A percentile compares a stretch with the other conserved stretches of the same genome.
Conservation (phyloP, 2,888 invertebrate genomes). For the Melinaea menophilus region DNA sequence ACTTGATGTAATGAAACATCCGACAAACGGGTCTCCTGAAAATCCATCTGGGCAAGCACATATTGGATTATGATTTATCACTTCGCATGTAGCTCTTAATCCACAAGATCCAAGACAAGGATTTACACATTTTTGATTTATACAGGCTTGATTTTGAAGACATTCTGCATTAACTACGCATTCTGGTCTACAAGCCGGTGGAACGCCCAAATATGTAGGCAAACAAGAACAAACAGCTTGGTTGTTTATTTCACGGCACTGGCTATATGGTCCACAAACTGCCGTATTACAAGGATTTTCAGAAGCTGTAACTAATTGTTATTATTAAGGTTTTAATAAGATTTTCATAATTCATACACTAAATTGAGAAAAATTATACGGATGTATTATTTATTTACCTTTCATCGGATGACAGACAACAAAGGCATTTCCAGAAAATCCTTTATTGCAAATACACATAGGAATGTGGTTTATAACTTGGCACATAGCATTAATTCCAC, state of each 20-base stretch:
- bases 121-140: slow-evolving; percentile 83
- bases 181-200: slow-evolving; percentile 86
- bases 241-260: slow-evolving; percentile 80
- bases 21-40: slow-evolving; percentile 82
- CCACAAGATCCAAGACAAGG: slow-evolving; percentile 86
- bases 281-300: slow-evolving; percentile 82
- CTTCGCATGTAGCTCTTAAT: slow-evolving; percentile 78
- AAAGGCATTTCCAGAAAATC: slow-evolving; percentile 80
- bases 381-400: slow-evolving; percentile 59
- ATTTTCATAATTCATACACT: too few species aligned
- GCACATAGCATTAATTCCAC: slow-evolving; percentile 80
- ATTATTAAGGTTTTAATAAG: not conserved
- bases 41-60: slow-evolving; percentile 83
- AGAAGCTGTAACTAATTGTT: slow-evolving; percentile 43
- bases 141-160: slow-evolving; percentile 82
- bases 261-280: slow-evolving; percentile 85
- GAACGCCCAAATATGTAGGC: slow-evolving; percentile 82
- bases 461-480: slow-evolving; percentile 82
- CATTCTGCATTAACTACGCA: slow-evolving; percentile 86
- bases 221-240: slow-evolving; percentile 86
- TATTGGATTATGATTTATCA: slow-evolving; percentile 85
- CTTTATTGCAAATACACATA: slow-evolving; percentile 81
- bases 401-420: slow-evolving; percentile 70
- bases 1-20: slow-evolving; percentile 66
- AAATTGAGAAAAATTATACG: too few species aligned